Evolutionary conservation across 2,797 vertebrate genomes (phyloP).

Genomic region (Silurus aristotelis): DNA sequence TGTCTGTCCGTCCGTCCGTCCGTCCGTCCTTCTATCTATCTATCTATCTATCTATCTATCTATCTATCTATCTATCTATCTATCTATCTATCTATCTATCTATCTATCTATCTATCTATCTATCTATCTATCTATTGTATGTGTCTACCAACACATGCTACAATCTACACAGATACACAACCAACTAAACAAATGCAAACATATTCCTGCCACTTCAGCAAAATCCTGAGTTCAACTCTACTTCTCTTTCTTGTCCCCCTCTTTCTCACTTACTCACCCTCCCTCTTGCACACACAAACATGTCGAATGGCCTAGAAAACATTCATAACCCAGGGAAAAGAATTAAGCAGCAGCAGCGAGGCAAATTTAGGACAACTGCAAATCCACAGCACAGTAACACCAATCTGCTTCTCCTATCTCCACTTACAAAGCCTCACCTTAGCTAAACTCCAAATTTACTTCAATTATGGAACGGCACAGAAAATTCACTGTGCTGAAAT

Average conservation of each 20-base stretch:
- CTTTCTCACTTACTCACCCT: background rate
- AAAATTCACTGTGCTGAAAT: background rate
- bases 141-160: conserved; percentile 26
- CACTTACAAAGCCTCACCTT: conserved; percentile 23
- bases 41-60: conserved; percentile 1
- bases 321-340: conserved; percentile 47
- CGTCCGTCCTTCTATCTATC: too few species aligned
- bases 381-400: conserved; percentile 47
- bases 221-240: conserved; percentile 7
- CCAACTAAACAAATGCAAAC: conserved; percentile 14
- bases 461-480: background rate
- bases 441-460: conserved; percentile 6
- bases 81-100: too few species aligned
- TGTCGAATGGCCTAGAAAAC: conserved; percentile 42
- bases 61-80: background rate
- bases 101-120: background rate
- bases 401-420: conserved; percentile 38
- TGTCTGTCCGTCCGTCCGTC: too few species aligned
- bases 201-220: conserved; percentile 14
- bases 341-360: conserved; percentile 51
- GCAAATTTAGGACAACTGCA: conserved; percentile 45
- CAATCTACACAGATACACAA: background rate
- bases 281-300: conserved; percentile 17
- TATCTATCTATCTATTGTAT: background rate
- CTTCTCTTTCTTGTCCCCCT: background rate